Evolutionary conservation across 2,888 invertebrate species (phyloP), one percentile per base, ranked within the genome.

Genomic region (Agrotis segetum): DNA sequence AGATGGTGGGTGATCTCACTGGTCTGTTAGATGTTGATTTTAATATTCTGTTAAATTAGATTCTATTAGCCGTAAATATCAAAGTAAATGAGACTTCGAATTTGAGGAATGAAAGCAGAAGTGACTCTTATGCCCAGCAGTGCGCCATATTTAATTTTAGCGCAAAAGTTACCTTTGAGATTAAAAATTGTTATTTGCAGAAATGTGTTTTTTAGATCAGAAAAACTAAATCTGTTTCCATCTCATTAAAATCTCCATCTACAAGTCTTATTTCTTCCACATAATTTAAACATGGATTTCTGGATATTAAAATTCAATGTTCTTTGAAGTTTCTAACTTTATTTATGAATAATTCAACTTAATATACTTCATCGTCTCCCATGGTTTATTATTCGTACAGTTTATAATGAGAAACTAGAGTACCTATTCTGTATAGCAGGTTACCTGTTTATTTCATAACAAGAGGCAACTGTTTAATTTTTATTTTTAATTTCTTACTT

Each of bases 331-430:
- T n/a, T 34, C n/a, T 60, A 71, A 76, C 44, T 78, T 72, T 73
- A 60, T 61, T 65, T 21, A 78, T 76, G 77, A 78, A 70, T 74
- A 67, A 73, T 82, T 68, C 59, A 69, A 73, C 19, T 56, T 53
- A 11, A 56, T 44, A 66, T 67, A 65, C 67, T 65, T 71, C 61
- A 75, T 56, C 44, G 0, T 65, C 67, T 44, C 29, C 46, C 24
- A 53, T 29, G 19, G 65, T 80, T 68, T 46, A 64, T 79, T 68
- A 80, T 75, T 74, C 64, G 68, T 63, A 55, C 53, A 73, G 46
- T 60, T 74, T 55, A 73, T 74, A 59, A 29, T 55, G 16, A 66
- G 53, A 53, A 58, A 19, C 21, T 9, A 63, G 14, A 56, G 34
- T 34, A 29, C n/a, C 16, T 59, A 58, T 53, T 55, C 29, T 44